Percentiles rank a stretch among this genome's conserved stretches.
Evolutionary conservation across 2,113 vertebrate genomes (phyloP).

Genomic region (Poeciliopsis turrubarensis): DNA sequence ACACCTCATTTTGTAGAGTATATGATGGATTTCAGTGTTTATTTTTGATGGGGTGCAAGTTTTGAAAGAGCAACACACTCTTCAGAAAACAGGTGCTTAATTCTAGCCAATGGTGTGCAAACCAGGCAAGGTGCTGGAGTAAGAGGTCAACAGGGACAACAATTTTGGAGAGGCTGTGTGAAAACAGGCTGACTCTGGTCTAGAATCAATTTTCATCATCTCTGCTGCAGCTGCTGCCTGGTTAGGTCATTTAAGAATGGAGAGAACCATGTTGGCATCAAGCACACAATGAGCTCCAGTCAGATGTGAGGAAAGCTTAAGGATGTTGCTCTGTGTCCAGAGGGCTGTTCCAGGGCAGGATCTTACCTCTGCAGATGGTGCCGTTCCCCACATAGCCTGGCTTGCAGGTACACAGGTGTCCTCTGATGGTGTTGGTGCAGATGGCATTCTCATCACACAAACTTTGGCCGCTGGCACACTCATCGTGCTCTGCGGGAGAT

Average conservation of each 20-base stretch:
- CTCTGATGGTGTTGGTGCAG: conserved; percentile 93
- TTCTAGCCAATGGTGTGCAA: not conserved
- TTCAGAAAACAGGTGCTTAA: not conserved
- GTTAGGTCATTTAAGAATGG: conserved; percentile 37
- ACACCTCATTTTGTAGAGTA: not conserved
- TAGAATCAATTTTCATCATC: conserved; percentile 66
- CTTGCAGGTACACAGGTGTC: conserved; percentile 95
- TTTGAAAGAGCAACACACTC: not conserved
- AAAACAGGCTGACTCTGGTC: conserved; percentile 18
- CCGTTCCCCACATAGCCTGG: conserved; percentile 94
- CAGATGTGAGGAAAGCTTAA: not conserved
- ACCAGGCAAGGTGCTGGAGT: not conserved
- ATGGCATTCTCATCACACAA: conserved; percentile 91
- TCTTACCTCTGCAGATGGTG: conserved; percentile 90
- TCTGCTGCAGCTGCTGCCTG: conserved; percentile 53
- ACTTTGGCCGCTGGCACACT: conserved; percentile 85
- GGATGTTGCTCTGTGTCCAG: conserved; percentile 13
- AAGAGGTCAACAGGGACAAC: conserved; percentile 22
- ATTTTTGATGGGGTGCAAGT: not conserved
- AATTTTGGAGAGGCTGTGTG: conserved; percentile 23
- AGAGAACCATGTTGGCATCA: conserved; percentile 27
- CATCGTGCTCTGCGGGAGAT: conserved; percentile 85
- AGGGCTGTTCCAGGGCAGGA: conserved; percentile 21
- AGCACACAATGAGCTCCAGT: conserved; percentile 23
- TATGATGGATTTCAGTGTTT: conserved; percentile 8